phyloP scores from a whole-genome alignment of 2,888 invertebrate species.

The Siphlonurus alternatus region DNA sequence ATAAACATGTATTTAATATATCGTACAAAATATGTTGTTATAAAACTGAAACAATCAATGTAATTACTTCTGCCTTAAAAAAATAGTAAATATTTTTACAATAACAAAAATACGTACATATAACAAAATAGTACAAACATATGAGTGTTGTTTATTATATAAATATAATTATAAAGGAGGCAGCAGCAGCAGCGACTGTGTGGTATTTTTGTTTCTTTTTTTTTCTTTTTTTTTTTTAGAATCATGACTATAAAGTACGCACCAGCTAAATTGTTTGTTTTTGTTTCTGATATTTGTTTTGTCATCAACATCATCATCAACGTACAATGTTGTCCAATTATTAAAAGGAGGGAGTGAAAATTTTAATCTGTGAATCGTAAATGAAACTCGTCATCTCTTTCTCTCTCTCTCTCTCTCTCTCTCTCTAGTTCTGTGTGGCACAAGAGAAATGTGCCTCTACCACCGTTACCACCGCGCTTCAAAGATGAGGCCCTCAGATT shows the following conservation, averaged over 20 bases:
- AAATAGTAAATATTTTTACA: no score
- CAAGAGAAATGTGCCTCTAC: neutral
- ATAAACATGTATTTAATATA: no score
- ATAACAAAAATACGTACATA: no score
- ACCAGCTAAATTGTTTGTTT: neutral
- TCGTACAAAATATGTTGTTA: no score
- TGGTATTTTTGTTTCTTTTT: neutral
- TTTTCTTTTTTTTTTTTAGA: neutral
- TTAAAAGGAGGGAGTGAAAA: neutral
- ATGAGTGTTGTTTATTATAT: no score
- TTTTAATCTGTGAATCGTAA: neutral
- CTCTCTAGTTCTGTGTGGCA: neutral
- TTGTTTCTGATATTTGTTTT: neutral
- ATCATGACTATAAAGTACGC: neutral
- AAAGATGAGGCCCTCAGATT: neutral
- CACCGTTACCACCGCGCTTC: neutral
- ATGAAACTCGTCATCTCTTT: neutral
- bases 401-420: neutral
- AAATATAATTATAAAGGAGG: no score
- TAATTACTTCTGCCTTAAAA: no score
- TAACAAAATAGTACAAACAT: no score
- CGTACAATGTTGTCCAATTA: neutral
- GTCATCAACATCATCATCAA: neutral
- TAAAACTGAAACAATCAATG: no score
- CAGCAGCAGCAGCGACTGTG: no score